Evolutionary conservation across 2,888 invertebrate genomes (phyloP).

Genomic region (Leptopilina drosophilae): DNA sequence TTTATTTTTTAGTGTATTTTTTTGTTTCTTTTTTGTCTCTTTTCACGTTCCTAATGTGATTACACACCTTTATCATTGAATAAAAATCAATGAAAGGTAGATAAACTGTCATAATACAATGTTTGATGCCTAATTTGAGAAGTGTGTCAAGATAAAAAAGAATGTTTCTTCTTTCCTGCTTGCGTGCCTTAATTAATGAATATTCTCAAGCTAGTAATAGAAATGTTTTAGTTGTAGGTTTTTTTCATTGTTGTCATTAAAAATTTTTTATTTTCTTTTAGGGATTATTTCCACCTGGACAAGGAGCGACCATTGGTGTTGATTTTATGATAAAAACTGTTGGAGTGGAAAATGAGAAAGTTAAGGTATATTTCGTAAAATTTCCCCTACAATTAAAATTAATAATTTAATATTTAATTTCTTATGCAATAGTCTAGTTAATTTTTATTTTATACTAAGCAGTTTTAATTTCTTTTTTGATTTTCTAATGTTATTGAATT

Average conservation of each 20-base stretch:
- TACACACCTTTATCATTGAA: slow-evolving; percentile 12
- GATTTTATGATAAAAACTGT: slow-evolving; percentile 99
- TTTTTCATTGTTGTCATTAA: not conserved
- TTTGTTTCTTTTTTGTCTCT: not conserved
- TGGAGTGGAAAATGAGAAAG: slow-evolving; percentile 96
- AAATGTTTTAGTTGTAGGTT: slow-evolving; percentile 1
- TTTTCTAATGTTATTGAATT: not conserved
- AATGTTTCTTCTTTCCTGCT: slow-evolving; percentile 31
- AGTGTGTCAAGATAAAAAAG: slow-evolving; percentile 20
- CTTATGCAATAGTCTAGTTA: not conserved
- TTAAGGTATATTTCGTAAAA: slow-evolving; percentile 82
- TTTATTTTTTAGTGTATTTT: not conserved
- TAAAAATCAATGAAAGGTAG: slow-evolving; percentile 23
- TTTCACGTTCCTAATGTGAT: not conserved
- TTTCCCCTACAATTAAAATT: too few species aligned
- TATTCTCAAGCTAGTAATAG: slow-evolving; percentile 21
- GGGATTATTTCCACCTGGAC: slow-evolving; percentile 98
- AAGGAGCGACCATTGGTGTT: slow-evolving; percentile 98
- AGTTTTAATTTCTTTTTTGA: too few species aligned
- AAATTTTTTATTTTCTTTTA: slow-evolving; percentile 68
- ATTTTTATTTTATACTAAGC: not conserved
- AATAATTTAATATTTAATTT: not conserved
- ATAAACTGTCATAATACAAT: slow-evolving; percentile 28
- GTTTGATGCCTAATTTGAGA: slow-evolving; percentile 11
- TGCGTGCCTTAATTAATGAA: slow-evolving; percentile 11